Conservation (phyloP, 2,797 vertebrate genomes). For the Zenarchopterus dispar region DNA sequence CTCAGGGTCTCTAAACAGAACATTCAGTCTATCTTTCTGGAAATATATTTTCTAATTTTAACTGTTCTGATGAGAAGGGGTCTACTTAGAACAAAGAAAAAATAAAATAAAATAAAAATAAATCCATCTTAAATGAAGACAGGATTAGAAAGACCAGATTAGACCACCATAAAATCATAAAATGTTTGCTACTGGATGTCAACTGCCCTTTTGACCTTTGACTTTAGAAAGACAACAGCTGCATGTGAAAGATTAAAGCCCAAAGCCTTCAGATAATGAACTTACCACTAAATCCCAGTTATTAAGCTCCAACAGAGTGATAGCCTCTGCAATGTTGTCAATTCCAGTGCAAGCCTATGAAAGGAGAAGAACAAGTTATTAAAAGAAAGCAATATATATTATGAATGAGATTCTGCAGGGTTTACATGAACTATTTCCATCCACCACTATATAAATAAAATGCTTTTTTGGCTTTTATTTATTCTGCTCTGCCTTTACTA, state of each 20-base stretch:
- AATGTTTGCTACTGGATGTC: constrained; percentile 10
- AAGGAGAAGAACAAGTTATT: constrained; percentile 40
- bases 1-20: background rate
- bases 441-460: background rate
- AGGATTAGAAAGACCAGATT: background rate
- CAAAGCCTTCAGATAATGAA: constrained; percentile 62
- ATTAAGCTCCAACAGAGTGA: constrained; percentile 98
- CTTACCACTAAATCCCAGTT: constrained; percentile 99
- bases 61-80: background rate
- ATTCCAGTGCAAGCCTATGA: constrained; percentile 98
- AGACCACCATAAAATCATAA: background rate
- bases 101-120: too few relatives aligned
- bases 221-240: constrained; percentile 15
- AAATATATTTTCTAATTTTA: background rate
- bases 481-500: background rate
- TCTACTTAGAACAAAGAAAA: constrained; percentile 8
- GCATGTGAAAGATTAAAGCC: constrained; percentile 34
- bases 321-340: constrained; percentile 99
- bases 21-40: background rate
- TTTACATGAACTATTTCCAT: background rate
- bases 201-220: constrained; percentile 32
- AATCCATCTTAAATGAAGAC: too few relatives aligned
- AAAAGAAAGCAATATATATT: constrained; percentile 9
- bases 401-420: background rate
- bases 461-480: too few relatives aligned